These are phyloP conservation scores for Chelonoidis abingdonii DNA, from an alignment of 2,113 vertebrate genomes.

Conservation along the genomic window DNA sequence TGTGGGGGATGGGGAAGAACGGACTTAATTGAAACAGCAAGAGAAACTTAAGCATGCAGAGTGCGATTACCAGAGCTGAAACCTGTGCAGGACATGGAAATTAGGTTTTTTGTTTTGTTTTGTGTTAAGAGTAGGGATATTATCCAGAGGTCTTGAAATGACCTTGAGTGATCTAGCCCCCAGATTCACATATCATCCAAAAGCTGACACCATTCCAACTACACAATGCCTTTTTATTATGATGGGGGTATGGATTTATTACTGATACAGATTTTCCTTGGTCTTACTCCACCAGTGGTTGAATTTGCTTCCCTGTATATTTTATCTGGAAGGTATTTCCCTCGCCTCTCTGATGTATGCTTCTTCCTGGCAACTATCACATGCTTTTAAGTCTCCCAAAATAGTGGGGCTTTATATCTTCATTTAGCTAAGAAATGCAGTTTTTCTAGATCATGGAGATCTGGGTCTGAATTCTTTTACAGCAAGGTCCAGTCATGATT, in stretches of 20 bases:
- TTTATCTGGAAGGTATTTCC: neutral
- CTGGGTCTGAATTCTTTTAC: neutral
- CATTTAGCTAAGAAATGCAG: neutral
- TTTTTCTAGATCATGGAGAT: neutral
- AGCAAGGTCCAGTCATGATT: neutral
- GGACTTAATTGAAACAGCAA: neutral
- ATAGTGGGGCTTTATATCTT: neutral
- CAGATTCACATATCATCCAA: neutral
- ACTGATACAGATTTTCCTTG: neutral
- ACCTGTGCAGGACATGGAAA: neutral
- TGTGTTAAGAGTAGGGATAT: neutral
- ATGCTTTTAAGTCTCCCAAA: neutral
- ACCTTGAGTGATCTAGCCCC: neutral
- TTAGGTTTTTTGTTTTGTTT: neutral
- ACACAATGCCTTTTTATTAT: neutral
- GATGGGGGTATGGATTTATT: neutral
- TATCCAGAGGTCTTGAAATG: neutral
- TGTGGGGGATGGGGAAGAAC: neutral
- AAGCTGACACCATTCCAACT: neutral
- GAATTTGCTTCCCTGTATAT: neutral
- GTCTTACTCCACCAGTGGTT: neutral
- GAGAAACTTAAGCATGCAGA: neutral
- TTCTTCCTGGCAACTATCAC: neutral
- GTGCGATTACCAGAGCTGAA: neutral
- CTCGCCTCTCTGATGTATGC: neutral